Percentiles rank a stretch among this genome's conserved stretches.
Conservation (phyloP, 2,888 invertebrate species). For the Bhutanitis thaidina region DNA sequence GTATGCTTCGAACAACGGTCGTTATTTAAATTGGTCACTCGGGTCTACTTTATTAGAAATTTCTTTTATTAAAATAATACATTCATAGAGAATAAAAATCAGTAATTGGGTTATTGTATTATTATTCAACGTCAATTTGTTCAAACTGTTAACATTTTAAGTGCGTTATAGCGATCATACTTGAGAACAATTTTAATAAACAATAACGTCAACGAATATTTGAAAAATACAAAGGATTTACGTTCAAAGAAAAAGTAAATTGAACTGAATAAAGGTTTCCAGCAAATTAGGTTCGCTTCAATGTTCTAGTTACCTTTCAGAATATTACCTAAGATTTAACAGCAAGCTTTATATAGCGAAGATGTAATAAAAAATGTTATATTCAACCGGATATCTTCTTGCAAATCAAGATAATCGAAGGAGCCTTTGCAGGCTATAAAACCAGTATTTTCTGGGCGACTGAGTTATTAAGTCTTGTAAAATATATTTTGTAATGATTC, state of each 20-base stretch:
- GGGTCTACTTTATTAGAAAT: background rate
- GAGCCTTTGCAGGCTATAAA: background rate
- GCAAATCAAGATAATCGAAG: conserved; percentile 7
- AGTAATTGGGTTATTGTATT: too few species aligned
- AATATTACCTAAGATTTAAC: conserved; percentile 5
- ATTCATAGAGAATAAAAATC: too few species aligned
- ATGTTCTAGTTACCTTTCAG: conserved; percentile 9
- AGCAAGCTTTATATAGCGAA: background rate
- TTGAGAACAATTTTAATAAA: too few species aligned
- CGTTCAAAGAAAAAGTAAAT: conserved; percentile 2
- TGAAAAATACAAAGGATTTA: background rate
- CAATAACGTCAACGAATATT: too few species aligned
- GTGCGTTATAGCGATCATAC: too few species aligned
- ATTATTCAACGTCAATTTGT: too few species aligned
- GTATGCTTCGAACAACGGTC: background rate
- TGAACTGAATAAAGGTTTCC: conserved; percentile 8
- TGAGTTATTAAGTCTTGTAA: background rate
- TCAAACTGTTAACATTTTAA: too few species aligned
- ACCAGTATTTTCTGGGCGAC: background rate
- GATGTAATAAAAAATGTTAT: conserved; percentile 10
- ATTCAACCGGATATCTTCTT: conserved; percentile 5
- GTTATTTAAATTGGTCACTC: conserved; percentile 13
- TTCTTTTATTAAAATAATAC: too few species aligned
- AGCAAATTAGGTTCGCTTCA: conserved; percentile 9
- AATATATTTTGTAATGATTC: too few species aligned